Evolutionary conservation across 2,888 invertebrate species (phyloP), one percentile per base, ranked within the genome.

Genomic region (Hipparchia sbordonii): DNA sequence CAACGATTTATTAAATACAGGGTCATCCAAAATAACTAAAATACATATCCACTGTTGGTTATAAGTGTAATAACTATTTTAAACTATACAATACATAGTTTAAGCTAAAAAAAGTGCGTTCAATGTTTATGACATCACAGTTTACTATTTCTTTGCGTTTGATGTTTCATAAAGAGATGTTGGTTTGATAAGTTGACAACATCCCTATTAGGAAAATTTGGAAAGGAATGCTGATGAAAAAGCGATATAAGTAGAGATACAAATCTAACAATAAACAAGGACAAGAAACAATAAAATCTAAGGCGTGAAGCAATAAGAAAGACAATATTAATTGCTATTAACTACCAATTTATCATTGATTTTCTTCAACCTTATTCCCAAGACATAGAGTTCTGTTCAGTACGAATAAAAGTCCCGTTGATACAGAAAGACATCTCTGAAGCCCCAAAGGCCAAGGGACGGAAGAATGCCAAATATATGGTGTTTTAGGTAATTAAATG

Each of bases 401-500:
- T 60, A 59, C 6, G 13, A 39, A 70, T 6, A 2, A 69, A 73
- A 72, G 46, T 13, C 13, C 61, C 13, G 6, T 62, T 54, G 66
- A 74, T 72, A 52, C 70, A 65, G 69, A 79, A 77, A 80, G 78
- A 82, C 78, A 78, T 81, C 76, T 84, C 12, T 52, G 65, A 52
- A 33, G 33, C 33, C 82, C 84, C 84, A 82, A 84, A 84, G 85
- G 87, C 86, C 81, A 80, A 82, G 85, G 83, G 86, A 86, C 89
- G 93, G 92, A 93, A 92, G 92, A 91, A 90, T 87, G 85, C 84
- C 84, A 87, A 91, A 92, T 93, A 92, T 93, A 93, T 92, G 91
- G 91, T 92, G 91, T 92, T 92, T 91, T 92, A 91, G 92, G 93
- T 93, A 93, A 93, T 93, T 93, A 92, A 93, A 93, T 92, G 92